Percentiles rank a stretch among this genome's conserved stretches.
Conservation (phyloP, 2,113 vertebrate species). For the Ifrita kowaldi region DNA sequence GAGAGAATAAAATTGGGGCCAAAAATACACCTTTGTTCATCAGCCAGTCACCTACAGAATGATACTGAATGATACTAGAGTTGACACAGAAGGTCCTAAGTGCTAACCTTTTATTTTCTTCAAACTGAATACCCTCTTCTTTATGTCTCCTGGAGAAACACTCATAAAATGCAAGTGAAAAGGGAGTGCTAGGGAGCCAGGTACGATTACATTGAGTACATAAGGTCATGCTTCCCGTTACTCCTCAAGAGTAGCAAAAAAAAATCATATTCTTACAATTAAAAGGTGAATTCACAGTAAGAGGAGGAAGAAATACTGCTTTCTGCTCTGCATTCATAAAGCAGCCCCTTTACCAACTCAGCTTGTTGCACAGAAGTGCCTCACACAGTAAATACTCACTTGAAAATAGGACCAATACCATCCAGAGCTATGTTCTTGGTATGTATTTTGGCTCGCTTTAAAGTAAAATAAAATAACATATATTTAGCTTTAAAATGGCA, state of each 20-base stretch:
- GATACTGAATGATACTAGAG: not conserved
- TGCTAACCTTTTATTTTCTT: not conserved
- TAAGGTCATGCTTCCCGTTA: not conserved
- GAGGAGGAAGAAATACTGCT: not conserved
- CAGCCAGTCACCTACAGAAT: not conserved
- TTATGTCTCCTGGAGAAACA: not conserved
- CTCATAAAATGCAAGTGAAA: not conserved
- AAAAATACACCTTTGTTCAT: not conserved
- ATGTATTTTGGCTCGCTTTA: conserved; percentile 30
- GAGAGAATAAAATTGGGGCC: not conserved
- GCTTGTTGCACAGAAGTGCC: not conserved
- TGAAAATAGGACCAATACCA: conserved; percentile 8
- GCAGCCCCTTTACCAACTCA: not conserved
- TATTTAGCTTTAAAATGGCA: conserved; percentile 60
- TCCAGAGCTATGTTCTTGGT: conserved; percentile 18
- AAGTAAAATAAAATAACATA: conserved; percentile 45
- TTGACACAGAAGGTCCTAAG: not conserved
- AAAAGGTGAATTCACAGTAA: not conserved
- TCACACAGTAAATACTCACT: not conserved
- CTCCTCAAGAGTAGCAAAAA: not conserved
- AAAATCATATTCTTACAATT: not conserved
- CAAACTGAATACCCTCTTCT: not conserved
- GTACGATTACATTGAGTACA: not conserved
- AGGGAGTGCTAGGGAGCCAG: not conserved
- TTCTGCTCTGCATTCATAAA: not conserved